phyloP scores from a whole-genome alignment of 2,888 invertebrate species.

The Synanthedon vespiformis region DNA sequence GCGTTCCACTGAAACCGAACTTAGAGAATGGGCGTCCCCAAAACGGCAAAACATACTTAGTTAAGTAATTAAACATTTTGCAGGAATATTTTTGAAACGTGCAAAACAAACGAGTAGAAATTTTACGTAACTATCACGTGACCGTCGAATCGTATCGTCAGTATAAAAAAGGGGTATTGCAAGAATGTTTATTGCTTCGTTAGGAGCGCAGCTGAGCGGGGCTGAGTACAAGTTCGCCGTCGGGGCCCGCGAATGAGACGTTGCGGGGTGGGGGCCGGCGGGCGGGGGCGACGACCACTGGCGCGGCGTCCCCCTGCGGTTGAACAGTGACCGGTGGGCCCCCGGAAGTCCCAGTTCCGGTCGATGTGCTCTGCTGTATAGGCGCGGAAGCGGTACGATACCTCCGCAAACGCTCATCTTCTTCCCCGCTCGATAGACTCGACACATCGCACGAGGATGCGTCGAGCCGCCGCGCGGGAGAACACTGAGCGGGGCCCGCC shows the following conservation, averaged over 20 bases:
- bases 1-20: conserved; percentile 13
- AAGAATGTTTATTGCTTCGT: conserved; percentile 49
- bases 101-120: conserved; percentile 45
- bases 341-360: not conserved
- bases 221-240: conserved; percentile 73
- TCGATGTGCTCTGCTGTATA: not conserved
- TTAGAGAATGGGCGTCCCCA: conserved; percentile 1
- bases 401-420: conserved; percentile 61
- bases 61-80: conserved; percentile 28
- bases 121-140: conserved; percentile 5
- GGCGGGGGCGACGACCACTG: conserved; percentile 11
- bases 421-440: conserved; percentile 63
- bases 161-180: conserved; percentile 30
- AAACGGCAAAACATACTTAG: conserved; percentile 33
- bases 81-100: conserved; percentile 52
- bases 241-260: conserved; percentile 64
- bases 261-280: conserved; percentile 51
- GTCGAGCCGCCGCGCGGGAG: conserved; percentile 60
- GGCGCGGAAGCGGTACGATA: conserved; percentile 41
- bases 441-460: conserved; percentile 62
- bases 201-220: conserved; percentile 73
- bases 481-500: conserved; percentile 57
- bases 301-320: not conserved
- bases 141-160: conserved; percentile 1
- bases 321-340: not conserved